A percentile compares a stretch with the other conserved stretches of the same genome.
These are phyloP conservation scores for Pentalonia nigronervosa DNA, from an alignment of 1,140 invertebrate species.

Conservation along the genomic window DNA sequence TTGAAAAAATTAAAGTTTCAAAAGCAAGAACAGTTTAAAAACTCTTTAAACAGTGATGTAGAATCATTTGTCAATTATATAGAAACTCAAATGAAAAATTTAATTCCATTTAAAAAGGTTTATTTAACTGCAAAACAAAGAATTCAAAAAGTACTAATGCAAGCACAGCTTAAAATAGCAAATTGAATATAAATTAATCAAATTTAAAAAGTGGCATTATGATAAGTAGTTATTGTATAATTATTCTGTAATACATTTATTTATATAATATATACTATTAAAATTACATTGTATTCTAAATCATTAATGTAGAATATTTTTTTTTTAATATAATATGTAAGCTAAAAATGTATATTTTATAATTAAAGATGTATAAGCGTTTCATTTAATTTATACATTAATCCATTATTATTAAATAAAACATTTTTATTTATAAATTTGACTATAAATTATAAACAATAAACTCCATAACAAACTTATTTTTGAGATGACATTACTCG, in stretches of 20 bases:
- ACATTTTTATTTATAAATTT: background rate
- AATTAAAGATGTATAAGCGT: background rate
- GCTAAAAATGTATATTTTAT: background rate
- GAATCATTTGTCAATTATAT: background rate
- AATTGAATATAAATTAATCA: background rate
- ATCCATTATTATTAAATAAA: background rate
- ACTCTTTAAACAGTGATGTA: background rate
- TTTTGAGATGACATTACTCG: background rate
- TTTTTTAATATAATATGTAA: background rate
- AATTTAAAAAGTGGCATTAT: background rate
- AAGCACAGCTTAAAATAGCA: slow-evolving; percentile 24
- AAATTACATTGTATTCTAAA: background rate
- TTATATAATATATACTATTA: background rate
- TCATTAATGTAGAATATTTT: background rate
- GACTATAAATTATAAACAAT: background rate
- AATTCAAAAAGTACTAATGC: slow-evolving; percentile 35
- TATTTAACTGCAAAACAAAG: slow-evolving; percentile 17
- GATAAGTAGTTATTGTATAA: background rate
- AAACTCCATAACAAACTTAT: background rate
- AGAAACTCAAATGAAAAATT: background rate
- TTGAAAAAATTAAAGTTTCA: background rate
- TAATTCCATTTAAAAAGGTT: background rate
- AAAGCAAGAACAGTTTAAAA: background rate
- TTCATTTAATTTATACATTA: background rate
- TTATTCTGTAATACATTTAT: background rate